A percentile compares a stretch with the other conserved stretches of the same genome.
Evolutionary conservation across 2,888 invertebrate genomes (phyloP).

Genomic region (Chydorus sphaericus): DNA sequence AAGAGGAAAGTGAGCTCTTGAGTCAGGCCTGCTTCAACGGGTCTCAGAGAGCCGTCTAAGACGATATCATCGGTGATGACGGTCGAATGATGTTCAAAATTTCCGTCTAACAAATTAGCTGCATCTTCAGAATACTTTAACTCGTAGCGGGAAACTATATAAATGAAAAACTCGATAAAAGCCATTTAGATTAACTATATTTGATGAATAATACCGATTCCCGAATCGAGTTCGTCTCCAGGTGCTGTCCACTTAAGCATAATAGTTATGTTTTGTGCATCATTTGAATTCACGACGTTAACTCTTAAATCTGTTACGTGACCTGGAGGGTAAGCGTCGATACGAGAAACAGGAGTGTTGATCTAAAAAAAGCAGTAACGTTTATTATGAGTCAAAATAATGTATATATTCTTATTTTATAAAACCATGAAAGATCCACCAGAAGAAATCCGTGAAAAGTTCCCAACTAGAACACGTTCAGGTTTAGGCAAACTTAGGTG

Average conservation of each 20-base stretch:
- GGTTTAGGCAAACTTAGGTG: no score
- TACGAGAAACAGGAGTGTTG: background rate
- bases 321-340: background rate
- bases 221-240: constrained; percentile 21
- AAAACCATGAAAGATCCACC: constrained; percentile 1
- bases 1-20: background rate
- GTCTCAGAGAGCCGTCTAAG: background rate
- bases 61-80: background rate
- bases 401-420: background rate
- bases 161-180: no score
- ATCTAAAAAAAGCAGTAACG: background rate
- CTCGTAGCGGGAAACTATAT: background rate
- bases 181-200: background rate
- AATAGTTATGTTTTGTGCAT: constrained; percentile 14
- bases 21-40: background rate
- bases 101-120: background rate
- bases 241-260: constrained; percentile 22
- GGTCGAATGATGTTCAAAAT: background rate
- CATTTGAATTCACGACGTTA: background rate
- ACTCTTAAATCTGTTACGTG: background rate
- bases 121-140: background rate
- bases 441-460: background rate
- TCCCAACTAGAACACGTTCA: background rate
- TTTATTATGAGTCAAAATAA: background rate
- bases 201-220: constrained; percentile 15